Conservation (phyloP, 2,888 invertebrate species). For the Malthinus seriepunctatus region DNA sequence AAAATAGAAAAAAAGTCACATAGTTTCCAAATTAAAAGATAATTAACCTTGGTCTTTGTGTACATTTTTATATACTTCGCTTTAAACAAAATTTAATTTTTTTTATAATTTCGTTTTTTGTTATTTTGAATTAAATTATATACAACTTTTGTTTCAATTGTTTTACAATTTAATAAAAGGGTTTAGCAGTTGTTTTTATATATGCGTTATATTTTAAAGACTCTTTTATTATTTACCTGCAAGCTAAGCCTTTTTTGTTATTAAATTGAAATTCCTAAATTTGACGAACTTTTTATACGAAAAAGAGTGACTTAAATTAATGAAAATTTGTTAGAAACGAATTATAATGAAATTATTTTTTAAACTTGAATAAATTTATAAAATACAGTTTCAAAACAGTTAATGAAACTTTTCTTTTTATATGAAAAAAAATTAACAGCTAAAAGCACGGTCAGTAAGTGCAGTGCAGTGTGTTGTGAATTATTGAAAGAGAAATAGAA, state of each 20-base stretch:
- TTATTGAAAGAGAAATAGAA: slow-evolving; percentile 50
- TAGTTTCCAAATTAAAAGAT: neutral
- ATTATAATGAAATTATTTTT: neutral
- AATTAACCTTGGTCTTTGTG: neutral
- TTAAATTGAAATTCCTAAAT: neutral
- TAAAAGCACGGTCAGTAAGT: slow-evolving; percentile 15
- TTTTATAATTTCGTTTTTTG: too few species aligned
- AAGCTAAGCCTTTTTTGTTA: neutral
- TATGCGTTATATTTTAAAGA: too few species aligned
- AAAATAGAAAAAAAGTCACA: neutral
- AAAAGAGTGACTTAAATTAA: neutral
- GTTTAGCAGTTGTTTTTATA: too few species aligned
- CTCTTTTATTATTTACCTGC: too few species aligned
- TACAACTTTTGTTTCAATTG: too few species aligned
- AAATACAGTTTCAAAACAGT: neutral
- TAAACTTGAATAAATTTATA: neutral
- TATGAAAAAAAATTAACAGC: slow-evolving; percentile 4
- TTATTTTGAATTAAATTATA: too few species aligned
- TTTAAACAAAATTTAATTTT: too few species aligned
- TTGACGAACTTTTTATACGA: neutral
- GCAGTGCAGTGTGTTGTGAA: slow-evolving; percentile 40
- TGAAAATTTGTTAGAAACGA: neutral
- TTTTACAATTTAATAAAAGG: too few species aligned
- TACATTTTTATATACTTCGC: too few species aligned
- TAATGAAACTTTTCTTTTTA: slow-evolving; percentile 10